Conservation (phyloP, 2,888 invertebrate genomes). For the Cheilosia pagana region DNA sequence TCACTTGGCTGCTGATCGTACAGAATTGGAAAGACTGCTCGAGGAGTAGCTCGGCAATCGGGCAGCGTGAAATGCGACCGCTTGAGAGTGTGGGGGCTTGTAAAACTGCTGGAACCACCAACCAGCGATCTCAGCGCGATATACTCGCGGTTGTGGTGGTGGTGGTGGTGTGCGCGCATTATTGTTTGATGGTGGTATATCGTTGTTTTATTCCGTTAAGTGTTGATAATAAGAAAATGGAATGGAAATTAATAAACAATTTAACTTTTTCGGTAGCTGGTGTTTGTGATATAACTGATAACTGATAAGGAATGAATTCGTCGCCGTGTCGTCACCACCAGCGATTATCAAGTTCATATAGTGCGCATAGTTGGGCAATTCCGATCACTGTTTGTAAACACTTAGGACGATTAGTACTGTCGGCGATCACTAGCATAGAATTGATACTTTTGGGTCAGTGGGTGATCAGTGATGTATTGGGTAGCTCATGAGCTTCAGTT, state of each 20-base stretch:
- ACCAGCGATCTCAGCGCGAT: conserved; percentile 15
- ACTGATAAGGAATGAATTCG: neutral
- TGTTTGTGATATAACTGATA: too few species aligned
- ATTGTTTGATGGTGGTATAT: neutral
- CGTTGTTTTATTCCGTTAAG: conserved; percentile 34
- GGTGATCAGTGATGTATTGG: neutral
- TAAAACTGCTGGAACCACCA: neutral
- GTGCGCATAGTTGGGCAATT: conserved; percentile 8
- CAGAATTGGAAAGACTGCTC: conserved; percentile 55
- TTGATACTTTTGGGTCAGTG: conserved; percentile 11
- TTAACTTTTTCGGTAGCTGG: conserved; percentile 34
- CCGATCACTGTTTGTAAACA: neutral
- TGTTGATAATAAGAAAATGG: conserved; percentile 45
- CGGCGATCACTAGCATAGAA: neutral
- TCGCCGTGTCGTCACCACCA: conserved; percentile 1
- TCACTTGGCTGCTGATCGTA: conserved; percentile 21
- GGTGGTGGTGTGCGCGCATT: neutral
- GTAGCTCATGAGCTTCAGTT: neutral
- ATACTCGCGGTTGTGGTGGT: conserved; percentile 22
- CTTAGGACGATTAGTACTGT: neutral
- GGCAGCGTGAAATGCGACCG: conserved; percentile 8
- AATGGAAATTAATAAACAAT: conserved; percentile 32
- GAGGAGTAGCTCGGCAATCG: conserved; percentile 51
- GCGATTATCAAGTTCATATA: conserved; percentile 24
- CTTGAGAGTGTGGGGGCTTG: neutral